phyloP scores from a whole-genome alignment of 2,113 vertebrate species.

The Patagioenas fasciata region DNA sequence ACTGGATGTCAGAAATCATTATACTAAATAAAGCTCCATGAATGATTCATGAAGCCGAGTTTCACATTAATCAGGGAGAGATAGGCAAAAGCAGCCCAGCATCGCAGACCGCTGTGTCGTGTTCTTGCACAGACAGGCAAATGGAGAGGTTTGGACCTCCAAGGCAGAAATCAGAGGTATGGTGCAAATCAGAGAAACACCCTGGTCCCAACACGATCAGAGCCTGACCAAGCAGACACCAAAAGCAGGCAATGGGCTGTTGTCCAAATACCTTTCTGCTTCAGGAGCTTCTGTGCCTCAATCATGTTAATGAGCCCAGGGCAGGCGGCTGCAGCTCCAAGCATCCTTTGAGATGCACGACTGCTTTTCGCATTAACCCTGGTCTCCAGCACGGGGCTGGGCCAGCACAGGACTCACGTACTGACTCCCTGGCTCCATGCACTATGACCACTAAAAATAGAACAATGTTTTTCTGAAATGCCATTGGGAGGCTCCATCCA shows the following conservation, averaged over 20 bases:
- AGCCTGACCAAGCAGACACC: not conserved
- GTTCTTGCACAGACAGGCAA: not conserved
- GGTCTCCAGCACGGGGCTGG: not conserved
- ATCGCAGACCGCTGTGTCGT: fast-evolving
- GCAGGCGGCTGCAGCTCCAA: not conserved
- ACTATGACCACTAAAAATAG: not conserved
- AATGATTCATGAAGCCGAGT: slow-evolving; percentile 47
- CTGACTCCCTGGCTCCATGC: not conserved
- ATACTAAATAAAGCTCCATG: slow-evolving; percentile 56
- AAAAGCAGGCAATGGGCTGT: not conserved
- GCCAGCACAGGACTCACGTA: not conserved
- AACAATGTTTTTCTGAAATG: not conserved
- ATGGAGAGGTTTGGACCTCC: not conserved
- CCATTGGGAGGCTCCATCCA: not conserved
- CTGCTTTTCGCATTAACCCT: not conserved
- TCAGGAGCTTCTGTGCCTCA: not conserved
- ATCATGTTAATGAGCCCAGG: not conserved
- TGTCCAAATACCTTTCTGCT: slow-evolving; percentile 24
- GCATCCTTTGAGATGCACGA: not conserved
- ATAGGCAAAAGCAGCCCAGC: not conserved
- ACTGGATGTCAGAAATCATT: slow-evolving; percentile 64
- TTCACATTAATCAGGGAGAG: slow-evolving; percentile 34
- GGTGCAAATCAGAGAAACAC: not conserved
- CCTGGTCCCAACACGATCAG: not conserved
- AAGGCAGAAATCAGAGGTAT: not conserved